Evolutionary conservation across 2,888 invertebrate genomes (phyloP).

Genomic region (Archips xylosteana): DNA sequence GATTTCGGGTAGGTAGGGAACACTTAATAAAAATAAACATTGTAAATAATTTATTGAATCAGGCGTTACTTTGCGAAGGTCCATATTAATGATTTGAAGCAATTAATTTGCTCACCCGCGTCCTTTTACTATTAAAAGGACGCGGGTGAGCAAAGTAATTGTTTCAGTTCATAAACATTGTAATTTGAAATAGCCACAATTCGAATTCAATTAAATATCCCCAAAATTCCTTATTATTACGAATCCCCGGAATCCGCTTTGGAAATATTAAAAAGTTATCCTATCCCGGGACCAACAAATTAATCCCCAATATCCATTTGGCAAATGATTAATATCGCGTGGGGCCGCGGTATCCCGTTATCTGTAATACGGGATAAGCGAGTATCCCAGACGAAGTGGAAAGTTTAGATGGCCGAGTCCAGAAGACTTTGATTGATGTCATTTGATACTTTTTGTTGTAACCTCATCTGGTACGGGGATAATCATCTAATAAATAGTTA

Average conservation of each 20-base stretch:
- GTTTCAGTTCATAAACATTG: too few species aligned
- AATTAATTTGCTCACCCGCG: too few species aligned
- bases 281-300: slow-evolving; percentile 6
- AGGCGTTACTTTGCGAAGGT: too few species aligned
- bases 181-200: not conserved
- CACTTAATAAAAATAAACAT: too few species aligned
- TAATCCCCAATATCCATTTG: slow-evolving; percentile 27
- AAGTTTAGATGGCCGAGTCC: slow-evolving; percentile 21
- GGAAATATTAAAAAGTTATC: slow-evolving; percentile 22
- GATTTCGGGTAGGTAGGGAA: too few species aligned
- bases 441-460: not conserved
- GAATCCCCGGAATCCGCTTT: slow-evolving; percentile 10
- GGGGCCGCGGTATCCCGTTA: slow-evolving; percentile 1
- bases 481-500: too few species aligned
- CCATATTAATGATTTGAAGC: too few species aligned
- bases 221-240: not conserved
- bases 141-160: too few species aligned
- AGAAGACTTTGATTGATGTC: slow-evolving; percentile 31
- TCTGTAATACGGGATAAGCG: slow-evolving; percentile 10
- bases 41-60: too few species aligned
- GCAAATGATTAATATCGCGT: slow-evolving; percentile 33
- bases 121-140: too few species aligned
- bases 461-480: not conserved
- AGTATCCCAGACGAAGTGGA: not conserved
- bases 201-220: not conserved